Conservation (phyloP, 2,797 vertebrate genomes). For the Agapornis canus region DNA sequence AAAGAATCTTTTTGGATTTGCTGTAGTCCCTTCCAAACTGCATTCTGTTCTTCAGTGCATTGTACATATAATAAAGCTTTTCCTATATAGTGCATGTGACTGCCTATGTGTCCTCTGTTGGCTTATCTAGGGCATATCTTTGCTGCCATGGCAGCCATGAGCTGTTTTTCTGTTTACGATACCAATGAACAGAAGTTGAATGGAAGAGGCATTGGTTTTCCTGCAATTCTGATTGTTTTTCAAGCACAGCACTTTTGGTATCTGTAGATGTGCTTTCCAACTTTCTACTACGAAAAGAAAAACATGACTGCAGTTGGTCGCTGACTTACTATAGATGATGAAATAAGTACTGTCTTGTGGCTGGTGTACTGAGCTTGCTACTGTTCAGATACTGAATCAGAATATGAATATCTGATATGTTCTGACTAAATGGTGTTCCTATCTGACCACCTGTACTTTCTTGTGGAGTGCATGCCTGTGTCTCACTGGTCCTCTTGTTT, state of each 20-base stretch:
- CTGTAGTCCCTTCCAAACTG: not conserved
- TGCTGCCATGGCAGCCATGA: not conserved
- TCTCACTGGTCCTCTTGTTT: not conserved
- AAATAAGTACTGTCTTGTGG: not conserved
- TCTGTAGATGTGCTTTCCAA: not conserved
- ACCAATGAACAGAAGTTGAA: not conserved
- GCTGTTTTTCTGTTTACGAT: not conserved
- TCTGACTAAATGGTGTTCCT: not conserved
- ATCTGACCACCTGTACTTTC: not conserved
- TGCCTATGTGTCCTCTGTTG: not conserved
- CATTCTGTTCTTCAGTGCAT: not conserved
- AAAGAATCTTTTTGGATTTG: not conserved
- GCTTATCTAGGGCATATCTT: not conserved
- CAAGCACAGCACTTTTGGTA: not conserved
- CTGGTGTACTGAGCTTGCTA: not conserved
- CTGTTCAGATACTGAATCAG: not conserved
- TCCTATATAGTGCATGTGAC: not conserved
- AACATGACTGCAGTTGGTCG: not conserved
- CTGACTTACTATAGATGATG: not conserved
- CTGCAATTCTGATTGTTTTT: not conserved
- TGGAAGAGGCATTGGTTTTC: not conserved
- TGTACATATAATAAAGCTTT: not conserved
- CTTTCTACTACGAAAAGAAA: not conserved
- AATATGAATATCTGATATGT: too few species aligned
- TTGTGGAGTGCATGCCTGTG: not conserved